Conservation (phyloP, 2,113 vertebrate species). For the Illadopsis cleaveri region DNA sequence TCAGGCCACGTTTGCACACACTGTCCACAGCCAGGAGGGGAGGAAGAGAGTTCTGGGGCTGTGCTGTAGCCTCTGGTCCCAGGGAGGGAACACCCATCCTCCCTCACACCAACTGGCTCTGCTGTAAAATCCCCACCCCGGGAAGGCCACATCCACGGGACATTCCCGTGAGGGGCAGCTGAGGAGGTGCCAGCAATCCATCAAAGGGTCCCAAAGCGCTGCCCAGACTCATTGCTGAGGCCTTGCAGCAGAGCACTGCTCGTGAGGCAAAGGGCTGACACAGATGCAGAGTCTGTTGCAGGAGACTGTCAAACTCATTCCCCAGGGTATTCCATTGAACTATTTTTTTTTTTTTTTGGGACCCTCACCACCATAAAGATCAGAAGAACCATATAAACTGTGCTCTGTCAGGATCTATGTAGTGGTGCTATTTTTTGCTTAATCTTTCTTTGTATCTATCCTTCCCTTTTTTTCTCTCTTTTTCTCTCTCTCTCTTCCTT, state of each 20-base stretch:
- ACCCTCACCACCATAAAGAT: accelerated
- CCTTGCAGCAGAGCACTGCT: no score
- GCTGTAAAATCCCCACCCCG: accelerated
- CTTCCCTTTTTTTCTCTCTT: accelerated
- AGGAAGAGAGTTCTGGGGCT: no score
- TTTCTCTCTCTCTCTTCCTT: background rate
- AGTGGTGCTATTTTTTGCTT: accelerated
- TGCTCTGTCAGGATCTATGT: accelerated
- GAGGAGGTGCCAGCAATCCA: background rate
- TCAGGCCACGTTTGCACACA: no score
- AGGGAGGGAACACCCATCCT: background rate
- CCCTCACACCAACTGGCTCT: background rate
- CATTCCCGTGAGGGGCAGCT: background rate
- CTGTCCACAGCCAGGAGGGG: no score
- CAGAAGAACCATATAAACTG: no score
- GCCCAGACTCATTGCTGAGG: no score
- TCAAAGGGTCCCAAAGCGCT: no score
- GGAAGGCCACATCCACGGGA: background rate
- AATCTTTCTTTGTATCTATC: background rate
- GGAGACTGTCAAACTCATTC: no score
- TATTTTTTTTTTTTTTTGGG: accelerated
- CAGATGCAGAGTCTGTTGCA: no score
- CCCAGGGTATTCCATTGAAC: background rate
- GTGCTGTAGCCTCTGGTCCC: no score
- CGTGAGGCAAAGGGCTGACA: no score